These are phyloP conservation scores for Rhinolophus sinicus DNA, from an alignment of 2,113 vertebrate genomes.

Conservation along the genomic window DNA sequence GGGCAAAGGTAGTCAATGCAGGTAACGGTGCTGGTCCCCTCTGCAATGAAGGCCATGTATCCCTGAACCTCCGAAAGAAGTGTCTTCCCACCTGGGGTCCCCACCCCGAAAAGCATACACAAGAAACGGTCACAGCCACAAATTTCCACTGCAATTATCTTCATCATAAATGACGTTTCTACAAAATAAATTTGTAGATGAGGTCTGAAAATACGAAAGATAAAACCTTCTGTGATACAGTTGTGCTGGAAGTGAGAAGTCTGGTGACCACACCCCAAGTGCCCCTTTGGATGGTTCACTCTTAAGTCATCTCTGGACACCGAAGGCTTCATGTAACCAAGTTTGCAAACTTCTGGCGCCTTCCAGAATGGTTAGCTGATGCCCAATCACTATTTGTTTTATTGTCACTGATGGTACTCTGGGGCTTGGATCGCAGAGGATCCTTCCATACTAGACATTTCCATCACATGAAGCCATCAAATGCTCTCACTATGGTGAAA, in stretches of 20 bases:
- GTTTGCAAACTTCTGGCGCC: neutral
- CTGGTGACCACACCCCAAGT: neutral
- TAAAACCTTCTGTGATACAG: neutral
- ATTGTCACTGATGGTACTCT: neutral
- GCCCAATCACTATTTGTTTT: neutral
- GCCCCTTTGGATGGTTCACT: neutral
- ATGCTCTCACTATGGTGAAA: neutral
- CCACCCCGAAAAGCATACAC: neutral
- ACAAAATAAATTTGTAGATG: neutral
- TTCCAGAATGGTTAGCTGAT: neutral
- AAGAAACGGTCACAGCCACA: neutral
- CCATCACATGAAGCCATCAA: neutral
- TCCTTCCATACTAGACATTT: neutral
- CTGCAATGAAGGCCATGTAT: neutral
- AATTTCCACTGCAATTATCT: neutral
- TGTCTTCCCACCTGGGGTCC: neutral
- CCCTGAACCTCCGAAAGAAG: neutral
- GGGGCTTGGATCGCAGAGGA: neutral
- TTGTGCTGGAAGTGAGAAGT: neutral
- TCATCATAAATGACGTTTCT: neutral
- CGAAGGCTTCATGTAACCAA: rapidly evolving
- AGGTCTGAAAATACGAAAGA: neutral
- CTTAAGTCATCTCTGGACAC: neutral
- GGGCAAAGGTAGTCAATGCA: neutral
- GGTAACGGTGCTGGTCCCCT: neutral